phyloP scores from a whole-genome alignment of 2,797 vertebrate species.

The Synaphobranchus kaupii region DNA sequence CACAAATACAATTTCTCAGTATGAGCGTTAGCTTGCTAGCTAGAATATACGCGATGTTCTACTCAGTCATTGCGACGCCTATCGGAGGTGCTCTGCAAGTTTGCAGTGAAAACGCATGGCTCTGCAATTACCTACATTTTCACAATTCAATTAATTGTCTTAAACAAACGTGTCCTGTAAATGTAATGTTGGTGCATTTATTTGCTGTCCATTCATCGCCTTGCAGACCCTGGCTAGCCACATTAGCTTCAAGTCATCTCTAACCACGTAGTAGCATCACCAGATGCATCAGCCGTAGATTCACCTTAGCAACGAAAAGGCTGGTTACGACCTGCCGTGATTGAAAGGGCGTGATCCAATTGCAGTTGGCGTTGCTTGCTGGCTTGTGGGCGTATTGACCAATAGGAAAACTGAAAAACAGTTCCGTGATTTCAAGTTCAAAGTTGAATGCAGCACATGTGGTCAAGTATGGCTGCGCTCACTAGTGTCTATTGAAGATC shows the following conservation, averaged over 20 bases:
- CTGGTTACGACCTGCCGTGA: conserved; percentile 49
- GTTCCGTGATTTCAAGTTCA: conserved; percentile 46
- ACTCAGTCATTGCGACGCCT: conserved; percentile 63
- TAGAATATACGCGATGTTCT: conserved; percentile 35
- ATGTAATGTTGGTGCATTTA: conserved; percentile 30
- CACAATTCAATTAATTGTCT: conserved; percentile 40
- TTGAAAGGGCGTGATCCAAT: conserved; percentile 61
- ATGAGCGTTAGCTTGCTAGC: conserved; percentile 16
- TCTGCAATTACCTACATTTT: conserved; percentile 54
- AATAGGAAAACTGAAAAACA: conserved; percentile 52
- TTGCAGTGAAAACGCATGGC: conserved; percentile 64
- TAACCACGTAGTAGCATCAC: conserved; percentile 51
- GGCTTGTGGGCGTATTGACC: conserved; percentile 52
- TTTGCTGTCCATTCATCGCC: conserved; percentile 39
- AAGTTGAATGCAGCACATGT: conserved; percentile 52
- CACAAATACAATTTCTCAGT: conserved; percentile 13
- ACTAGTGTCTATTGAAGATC: background rate
- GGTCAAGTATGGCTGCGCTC: conserved; percentile 56
- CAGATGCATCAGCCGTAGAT: conserved; percentile 59
- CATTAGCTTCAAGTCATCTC: conserved; percentile 42
- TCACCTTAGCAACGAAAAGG: conserved; percentile 72
- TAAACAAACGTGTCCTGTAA: conserved; percentile 27
- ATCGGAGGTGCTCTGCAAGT: conserved; percentile 67
- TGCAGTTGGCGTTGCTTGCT: conserved; percentile 30
- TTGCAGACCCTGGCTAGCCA: conserved; percentile 7